Evolutionary conservation across 2,888 invertebrate genomes (phyloP).

Genomic region (Seira ritae): DNA sequence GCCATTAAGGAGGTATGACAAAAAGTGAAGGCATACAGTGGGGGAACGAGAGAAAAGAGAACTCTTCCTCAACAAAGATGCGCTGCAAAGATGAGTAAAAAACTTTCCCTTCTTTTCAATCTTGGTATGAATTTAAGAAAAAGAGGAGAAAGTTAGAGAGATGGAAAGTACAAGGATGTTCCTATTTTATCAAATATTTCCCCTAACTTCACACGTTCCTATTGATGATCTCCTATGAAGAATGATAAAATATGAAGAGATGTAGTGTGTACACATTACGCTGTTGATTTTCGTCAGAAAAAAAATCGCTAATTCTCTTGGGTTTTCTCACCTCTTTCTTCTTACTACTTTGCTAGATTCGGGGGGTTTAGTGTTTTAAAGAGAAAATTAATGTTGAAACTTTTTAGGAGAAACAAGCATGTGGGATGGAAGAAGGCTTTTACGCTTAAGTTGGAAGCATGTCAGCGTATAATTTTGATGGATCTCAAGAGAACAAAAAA

Average conservation of each 20-base stretch:
- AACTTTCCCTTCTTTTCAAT: neutral
- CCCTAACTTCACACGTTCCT: neutral
- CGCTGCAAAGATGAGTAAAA: neutral
- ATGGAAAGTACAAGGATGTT: too few relatives aligned
- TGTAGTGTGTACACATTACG: neutral
- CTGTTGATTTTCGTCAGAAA: neutral
- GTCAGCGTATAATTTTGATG: neutral
- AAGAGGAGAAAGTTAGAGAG: too few relatives aligned
- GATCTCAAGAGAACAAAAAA: neutral
- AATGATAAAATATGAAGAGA: neutral
- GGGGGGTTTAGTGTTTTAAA: neutral
- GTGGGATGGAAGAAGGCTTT: neutral
- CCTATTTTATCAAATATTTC: too few relatives aligned
- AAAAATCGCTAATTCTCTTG: neutral
- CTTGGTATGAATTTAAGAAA: neutral
- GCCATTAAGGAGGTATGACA: neutral
- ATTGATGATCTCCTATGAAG: neutral
- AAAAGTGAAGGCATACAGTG: neutral
- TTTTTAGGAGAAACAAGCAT: neutral
- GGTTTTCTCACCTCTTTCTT: neutral
- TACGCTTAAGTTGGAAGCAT: neutral
- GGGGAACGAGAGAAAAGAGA: neutral
- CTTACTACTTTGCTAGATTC: neutral
- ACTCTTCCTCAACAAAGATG: neutral
- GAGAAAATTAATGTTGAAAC: slow-evolving; percentile 2